Conservation (phyloP, 2,113 vertebrate genomes). For the Pterocles gutturalis region DNA sequence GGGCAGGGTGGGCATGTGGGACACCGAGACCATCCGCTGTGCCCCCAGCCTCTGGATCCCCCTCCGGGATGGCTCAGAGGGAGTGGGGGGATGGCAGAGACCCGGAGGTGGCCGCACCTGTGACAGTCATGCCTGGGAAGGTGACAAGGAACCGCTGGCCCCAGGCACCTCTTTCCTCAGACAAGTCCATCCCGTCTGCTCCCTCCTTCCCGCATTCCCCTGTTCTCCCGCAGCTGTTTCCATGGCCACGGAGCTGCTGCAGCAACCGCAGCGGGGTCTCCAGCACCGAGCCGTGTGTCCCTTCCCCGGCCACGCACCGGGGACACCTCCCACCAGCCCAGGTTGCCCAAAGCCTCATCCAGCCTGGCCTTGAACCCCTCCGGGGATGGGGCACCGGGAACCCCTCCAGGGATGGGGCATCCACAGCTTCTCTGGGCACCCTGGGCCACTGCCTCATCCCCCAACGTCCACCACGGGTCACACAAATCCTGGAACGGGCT, state of each 20-base stretch:
- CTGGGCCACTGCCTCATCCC: too few species aligned
- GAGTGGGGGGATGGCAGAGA: accelerated
- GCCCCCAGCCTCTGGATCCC: background rate
- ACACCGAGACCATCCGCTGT: accelerated
- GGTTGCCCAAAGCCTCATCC: too few species aligned
- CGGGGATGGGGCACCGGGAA: too few species aligned
- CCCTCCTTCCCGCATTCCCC: background rate
- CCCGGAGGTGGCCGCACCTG: background rate
- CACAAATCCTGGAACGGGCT: background rate
- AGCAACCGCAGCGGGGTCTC: background rate
- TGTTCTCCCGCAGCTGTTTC: background rate
- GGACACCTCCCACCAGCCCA: too few species aligned
- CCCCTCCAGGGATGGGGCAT: too few species aligned
- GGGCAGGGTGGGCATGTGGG: background rate
- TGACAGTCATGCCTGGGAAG: accelerated
- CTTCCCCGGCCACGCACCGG: accelerated
- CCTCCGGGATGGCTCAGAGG: background rate
- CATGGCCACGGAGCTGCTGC: constrained; percentile 23
- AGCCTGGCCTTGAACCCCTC: too few species aligned
- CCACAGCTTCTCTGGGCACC: too few species aligned
- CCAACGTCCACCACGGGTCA: background rate
- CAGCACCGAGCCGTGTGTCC: accelerated
- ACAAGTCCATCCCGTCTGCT: background rate
- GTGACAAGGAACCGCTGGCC: accelerated
- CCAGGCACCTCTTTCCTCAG: background rate